Evolutionary conservation across 2,888 invertebrate genomes (phyloP), one percentile per base, ranked within the genome.

Genomic region (Erannis defoliaria): DNA sequence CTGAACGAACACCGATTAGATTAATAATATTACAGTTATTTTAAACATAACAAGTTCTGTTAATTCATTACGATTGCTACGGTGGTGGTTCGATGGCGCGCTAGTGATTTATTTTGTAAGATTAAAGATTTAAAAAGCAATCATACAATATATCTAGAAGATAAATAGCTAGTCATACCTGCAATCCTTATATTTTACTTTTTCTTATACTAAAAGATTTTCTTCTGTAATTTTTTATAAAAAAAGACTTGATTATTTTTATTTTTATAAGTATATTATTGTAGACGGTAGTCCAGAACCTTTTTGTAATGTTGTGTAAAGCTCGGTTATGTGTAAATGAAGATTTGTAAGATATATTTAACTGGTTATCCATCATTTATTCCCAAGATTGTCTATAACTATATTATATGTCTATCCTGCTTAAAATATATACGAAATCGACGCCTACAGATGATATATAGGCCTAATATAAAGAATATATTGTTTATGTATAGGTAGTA

Each of bases 1-100:
- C 10, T 31, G 16, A 56, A 29, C 31, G 21, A 16, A 57, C 56
- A 42, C 42, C 56, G 42, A 49, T 56, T 56, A 56, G 40, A 42
- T 18, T 31, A 18, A 2, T 29, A 29, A 31, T 6, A 31, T 53
- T 31, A 21, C 10, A 33, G 14, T 31, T 31, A 31, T 12, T 29
- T 29, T 9, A 16, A 29, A 45, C 5, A 45, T 16, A 8, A 23
- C 12, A 43, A 23, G 45, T 45, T 45, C 26, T 16, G 33, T 48
- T 48, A 18, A 9, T 33, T n/a, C 19, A 29, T 29, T 16, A 29
- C 16, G 21, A 12, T 42, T 21, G n/a, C 14, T 23, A 6, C n/a
- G 1, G 18, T 16, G 29, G 26, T 10, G 10, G 14, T 10, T 29
- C 5, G 14, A 29, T 43, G 23, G 3, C 14, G 21, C 9, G 16